Base-by-base conservation (phyloP, 2,113 vertebrate species). In the Nothoprocta perdicaria region DNA sequence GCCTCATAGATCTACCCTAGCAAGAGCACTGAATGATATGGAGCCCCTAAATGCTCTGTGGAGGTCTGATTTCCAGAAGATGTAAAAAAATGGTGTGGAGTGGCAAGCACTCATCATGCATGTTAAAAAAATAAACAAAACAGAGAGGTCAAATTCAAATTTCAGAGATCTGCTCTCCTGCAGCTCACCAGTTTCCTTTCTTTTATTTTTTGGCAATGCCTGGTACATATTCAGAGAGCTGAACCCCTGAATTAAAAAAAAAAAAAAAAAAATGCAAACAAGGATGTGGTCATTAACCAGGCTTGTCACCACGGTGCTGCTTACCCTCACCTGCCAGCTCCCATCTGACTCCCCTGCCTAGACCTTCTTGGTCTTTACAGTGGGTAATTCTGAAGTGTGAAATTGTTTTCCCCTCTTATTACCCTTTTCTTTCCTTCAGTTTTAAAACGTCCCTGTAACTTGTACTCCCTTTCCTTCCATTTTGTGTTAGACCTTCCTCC, bases 21-120 rank as follows among this genome's bases (percentile, higher is more conserved):
- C 57, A 33, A 31, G 52, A 60, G 0, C 23, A 2, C 0, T 0
- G 4, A 31, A 45, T 2, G 13, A 43, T 17, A 9, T 2, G 0
- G 13, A 92, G n/a, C 23, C 12, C 8, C 13, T 5, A 1, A 11
- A 29, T 2, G 23, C 7, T 80, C 14, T 75, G 23, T 43, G 29
- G 55, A 74, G 33, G 12, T 19, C 46, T 12, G 43, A 40, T 68
- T 6, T 53, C 23, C 62, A 35, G n/a, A 4, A 45, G 35, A 11
- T 27, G 65, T 13, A 3, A 27, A 74, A 65, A 65, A 35, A 17
- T 11, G 1, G 3, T 21, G n/a, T 38, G 40, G 31, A 5, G 16
- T n/a, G 45, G 15, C 10, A 53, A 43, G 21, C 10, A 5, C 31
- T 50, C 40, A 60, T 50, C 40, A 60, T 29, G 9, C 7, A 4